A percentile compares a stretch with the other conserved stretches of the same genome.
These are phyloP conservation scores for Hippolais icterina DNA, from an alignment of 2,113 vertebrate genomes.

Conservation along the genomic window DNA sequence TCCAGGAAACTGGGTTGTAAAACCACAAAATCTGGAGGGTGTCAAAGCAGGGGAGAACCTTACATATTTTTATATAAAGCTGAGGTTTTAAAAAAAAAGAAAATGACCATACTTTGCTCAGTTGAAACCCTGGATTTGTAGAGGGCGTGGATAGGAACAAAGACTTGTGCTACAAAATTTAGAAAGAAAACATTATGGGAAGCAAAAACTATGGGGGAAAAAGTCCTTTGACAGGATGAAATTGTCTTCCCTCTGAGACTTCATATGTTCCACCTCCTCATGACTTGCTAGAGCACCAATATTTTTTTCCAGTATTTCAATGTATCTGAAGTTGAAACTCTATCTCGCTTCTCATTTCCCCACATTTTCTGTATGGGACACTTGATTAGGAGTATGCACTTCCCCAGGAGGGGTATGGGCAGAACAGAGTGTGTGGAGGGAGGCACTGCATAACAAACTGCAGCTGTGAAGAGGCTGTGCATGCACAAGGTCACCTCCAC, in stretches of 20 bases:
- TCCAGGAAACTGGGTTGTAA: not conserved
- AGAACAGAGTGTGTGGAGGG: not conserved
- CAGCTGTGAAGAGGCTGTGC: fast-evolving
- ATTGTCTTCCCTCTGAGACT: not conserved
- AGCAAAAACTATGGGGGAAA: not conserved
- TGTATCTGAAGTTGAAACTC: not conserved
- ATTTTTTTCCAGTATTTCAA: not conserved
- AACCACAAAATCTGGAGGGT: not conserved
- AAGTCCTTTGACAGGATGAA: not conserved
- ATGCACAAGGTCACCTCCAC: fast-evolving
- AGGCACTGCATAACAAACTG: fast-evolving
- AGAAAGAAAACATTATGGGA: not conserved
- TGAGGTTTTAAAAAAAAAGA: not conserved
- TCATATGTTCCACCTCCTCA: not conserved
- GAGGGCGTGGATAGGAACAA: not conserved
- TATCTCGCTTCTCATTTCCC: not conserved
- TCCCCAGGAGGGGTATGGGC: fast-evolving
- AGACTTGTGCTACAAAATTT: not conserved
- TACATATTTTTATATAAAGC: not conserved
- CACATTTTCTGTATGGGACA: not conserved
- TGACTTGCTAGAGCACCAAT: not conserved
- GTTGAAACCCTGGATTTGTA: not conserved
- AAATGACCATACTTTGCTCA: not conserved
- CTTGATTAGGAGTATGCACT: fast-evolving
- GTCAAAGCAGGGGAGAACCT: not conserved